Conservation (phyloP, 2,888 invertebrate species). For the Drosophila atroscutellata region DNA sequence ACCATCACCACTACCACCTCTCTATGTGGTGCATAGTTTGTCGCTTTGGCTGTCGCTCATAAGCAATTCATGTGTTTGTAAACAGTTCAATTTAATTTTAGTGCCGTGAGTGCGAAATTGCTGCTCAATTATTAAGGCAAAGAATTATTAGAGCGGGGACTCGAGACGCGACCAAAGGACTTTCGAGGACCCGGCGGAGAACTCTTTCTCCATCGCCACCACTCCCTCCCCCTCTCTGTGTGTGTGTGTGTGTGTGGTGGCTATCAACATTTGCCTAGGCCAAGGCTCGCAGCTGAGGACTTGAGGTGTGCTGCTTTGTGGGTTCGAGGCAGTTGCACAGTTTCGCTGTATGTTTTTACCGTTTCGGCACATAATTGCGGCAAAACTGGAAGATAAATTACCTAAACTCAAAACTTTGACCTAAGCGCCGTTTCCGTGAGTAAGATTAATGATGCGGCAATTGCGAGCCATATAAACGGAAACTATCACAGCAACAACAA, state of each 20-base stretch:
- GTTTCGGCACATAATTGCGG: constrained; percentile 76
- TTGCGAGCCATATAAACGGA: constrained; percentile 73
- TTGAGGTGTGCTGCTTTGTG: constrained; percentile 14
- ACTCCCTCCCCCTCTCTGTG: not conserved
- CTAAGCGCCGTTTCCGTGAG: constrained; percentile 81
- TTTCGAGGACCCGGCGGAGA: constrained; percentile 3
- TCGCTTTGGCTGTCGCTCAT: constrained; percentile 55
- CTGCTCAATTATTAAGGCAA: constrained; percentile 74
- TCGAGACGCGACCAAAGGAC: constrained; percentile 9
- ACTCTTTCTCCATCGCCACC: not conserved
- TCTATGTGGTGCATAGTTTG: constrained; percentile 53
- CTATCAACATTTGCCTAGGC: constrained; percentile 32
- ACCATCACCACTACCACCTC: not conserved
- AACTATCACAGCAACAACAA: constrained; percentile 61
- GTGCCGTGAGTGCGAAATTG: constrained; percentile 80
- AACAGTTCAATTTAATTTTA: constrained; percentile 81
- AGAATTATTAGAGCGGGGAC: constrained; percentile 70
- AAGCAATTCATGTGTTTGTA: constrained; percentile 81
- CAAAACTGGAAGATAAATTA: constrained; percentile 78
- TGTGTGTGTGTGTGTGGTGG: constrained; percentile 7
- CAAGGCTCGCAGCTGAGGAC: not conserved
- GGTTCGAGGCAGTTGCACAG: constrained; percentile 6
- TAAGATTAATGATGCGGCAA: constrained; percentile 76
- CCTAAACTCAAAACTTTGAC: constrained; percentile 80
- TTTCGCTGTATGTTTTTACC: constrained; percentile 46